phyloP scores from a whole-genome alignment of 2,113 vertebrate genomes.

The Bucco capensis region DNA sequence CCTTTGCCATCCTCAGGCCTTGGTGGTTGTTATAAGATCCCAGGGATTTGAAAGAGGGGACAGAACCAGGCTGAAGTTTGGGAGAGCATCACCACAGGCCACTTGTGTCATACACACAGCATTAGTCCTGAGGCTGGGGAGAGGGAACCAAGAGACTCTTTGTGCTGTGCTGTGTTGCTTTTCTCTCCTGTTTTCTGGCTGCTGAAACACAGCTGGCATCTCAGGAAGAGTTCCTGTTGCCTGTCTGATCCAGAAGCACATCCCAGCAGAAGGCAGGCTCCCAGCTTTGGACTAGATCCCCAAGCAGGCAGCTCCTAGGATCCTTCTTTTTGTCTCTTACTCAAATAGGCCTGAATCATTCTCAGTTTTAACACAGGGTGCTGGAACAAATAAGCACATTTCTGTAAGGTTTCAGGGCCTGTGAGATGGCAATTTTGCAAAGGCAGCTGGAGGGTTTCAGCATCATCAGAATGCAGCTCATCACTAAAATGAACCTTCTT shows the following conservation, averaged over 20 bases:
- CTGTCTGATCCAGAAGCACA: background rate
- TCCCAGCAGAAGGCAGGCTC: background rate
- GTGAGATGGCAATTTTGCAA: background rate
- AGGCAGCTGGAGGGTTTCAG: background rate
- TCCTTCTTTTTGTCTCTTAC: slow-evolving; percentile 33
- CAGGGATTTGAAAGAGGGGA: background rate
- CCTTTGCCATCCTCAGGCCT: background rate
- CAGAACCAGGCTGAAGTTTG: background rate
- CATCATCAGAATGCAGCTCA: background rate
- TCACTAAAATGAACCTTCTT: background rate
- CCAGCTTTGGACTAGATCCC: slow-evolving; percentile 23
- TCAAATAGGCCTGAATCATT: slow-evolving; percentile 1
- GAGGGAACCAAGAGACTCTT: background rate
- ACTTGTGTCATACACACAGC: background rate
- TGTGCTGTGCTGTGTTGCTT: background rate
- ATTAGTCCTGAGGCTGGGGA: background rate
- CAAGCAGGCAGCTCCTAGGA: slow-evolving; percentile 32
- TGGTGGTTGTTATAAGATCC: background rate
- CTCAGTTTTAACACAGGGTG: background rate
- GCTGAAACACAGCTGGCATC: background rate
- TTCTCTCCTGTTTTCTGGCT: slow-evolving; percentile 29
- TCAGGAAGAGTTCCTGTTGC: background rate
- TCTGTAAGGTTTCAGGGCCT: background rate
- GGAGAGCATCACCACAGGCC: background rate
- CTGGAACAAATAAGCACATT: slow-evolving; percentile 23